Evolutionary conservation across 2,113 vertebrate genomes (phyloP).

Genomic region (Oxyruncus cristatus): DNA sequence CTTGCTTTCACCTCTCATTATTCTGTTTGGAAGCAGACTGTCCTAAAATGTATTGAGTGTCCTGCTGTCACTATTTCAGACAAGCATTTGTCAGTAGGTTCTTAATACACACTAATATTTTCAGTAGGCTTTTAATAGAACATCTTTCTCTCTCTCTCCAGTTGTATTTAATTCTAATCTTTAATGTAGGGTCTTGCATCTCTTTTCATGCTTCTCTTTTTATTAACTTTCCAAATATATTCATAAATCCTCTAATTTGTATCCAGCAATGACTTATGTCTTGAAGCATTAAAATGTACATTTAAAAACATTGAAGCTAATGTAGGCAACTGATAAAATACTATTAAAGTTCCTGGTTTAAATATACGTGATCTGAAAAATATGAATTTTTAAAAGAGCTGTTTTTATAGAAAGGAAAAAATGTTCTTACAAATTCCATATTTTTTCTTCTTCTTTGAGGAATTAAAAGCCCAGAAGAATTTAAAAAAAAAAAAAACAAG

Average conservation of each 20-base stretch:
- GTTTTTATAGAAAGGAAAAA: background rate
- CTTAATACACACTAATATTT: conserved; percentile 18
- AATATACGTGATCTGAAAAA: background rate
- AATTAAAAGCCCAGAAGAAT: background rate
- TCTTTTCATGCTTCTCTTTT: conserved; percentile 20
- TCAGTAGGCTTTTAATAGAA: conserved; percentile 10
- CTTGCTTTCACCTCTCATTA: background rate
- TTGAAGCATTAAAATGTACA: conserved; percentile 47
- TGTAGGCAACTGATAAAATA: conserved; percentile 13
- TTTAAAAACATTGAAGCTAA: conserved; percentile 17
- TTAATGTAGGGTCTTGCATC: conserved; percentile 2
- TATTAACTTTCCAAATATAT: conserved; percentile 34
- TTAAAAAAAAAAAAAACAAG: background rate
- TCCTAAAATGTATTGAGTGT: background rate
- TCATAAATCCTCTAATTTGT: conserved; percentile 27
- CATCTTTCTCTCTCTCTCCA: background rate
- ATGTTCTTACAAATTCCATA: background rate
- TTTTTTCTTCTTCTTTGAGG: background rate
- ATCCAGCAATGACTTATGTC: conserved; percentile 7
- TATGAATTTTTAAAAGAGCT: background rate
- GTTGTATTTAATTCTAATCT: conserved; percentile 20
- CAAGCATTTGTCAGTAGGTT: conserved; percentile 6
- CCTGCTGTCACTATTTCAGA: conserved; percentile 17
- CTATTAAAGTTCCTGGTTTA: background rate
- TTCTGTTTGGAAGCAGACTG: conserved; percentile 30